phyloP scores from a whole-genome alignment of 2,888 invertebrate species.

The Nysson spinosus region DNA sequence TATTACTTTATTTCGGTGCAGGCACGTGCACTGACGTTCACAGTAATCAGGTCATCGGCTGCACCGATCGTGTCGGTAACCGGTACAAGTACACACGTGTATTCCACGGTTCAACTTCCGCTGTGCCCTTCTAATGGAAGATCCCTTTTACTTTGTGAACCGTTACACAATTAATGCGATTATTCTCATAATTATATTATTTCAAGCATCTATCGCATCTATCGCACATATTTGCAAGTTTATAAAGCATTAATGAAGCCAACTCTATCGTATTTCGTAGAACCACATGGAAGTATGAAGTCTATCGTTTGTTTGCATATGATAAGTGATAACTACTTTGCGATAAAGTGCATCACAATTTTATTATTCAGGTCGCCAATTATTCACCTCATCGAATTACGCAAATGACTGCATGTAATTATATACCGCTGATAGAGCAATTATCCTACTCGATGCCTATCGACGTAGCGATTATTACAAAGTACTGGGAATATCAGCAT shows the following conservation, averaged over 20 bases:
- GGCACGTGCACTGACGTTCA: slow-evolving; percentile 54
- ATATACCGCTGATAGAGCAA: slow-evolving; percentile 4
- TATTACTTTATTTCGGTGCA: slow-evolving; percentile 56
- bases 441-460: slow-evolving; percentile 13
- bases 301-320: too few relatives aligned
- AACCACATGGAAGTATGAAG: not conserved
- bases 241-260: too few relatives aligned
- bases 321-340: not conserved
- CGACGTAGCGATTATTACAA: slow-evolving; percentile 7
- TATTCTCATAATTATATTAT: too few relatives aligned
- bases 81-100: slow-evolving; percentile 39
- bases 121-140: too few relatives aligned
- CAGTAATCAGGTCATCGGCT: slow-evolving; percentile 61
- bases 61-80: slow-evolving; percentile 56
- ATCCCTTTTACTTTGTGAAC: not conserved
- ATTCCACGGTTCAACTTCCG: slow-evolving; percentile 15
- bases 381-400: slow-evolving; percentile 25
- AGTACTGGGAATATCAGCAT: not conserved
- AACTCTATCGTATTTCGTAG: too few relatives aligned
- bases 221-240: too few relatives aligned
- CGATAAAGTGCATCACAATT: slow-evolving; percentile 1
- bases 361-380: slow-evolving; percentile 35
- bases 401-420: slow-evolving; percentile 15
- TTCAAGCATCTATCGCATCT: too few relatives aligned
- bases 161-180: too few relatives aligned